Evolutionary conservation across 1,140 invertebrate genomes (phyloP).

Genomic region (Phymastichus coffea): DNA sequence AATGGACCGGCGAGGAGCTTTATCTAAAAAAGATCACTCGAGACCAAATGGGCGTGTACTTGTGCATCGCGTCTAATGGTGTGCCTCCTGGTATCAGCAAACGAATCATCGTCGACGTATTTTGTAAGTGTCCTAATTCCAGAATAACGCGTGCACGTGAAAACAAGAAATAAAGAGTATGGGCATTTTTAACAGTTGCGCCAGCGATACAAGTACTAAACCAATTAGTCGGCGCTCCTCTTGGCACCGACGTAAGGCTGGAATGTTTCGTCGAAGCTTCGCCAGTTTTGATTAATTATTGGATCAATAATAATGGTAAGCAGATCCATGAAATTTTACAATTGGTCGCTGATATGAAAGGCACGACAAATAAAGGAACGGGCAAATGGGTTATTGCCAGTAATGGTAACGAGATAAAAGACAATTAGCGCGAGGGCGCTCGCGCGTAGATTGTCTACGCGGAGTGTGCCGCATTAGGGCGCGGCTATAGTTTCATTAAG

Average conservation of each 20-base stretch:
- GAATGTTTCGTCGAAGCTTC: conserved; percentile 89
- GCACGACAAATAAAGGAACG: too few species aligned
- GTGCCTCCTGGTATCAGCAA: conserved; percentile 81
- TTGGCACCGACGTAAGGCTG: conserved; percentile 81
- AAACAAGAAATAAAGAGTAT: neutral
- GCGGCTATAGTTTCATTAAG: too few species aligned
- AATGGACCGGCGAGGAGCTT: conserved; percentile 69
- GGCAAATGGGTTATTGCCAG: too few species aligned
- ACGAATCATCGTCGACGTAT: conserved; percentile 77
- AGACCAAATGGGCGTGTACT: conserved; percentile 85
- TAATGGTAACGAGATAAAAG: too few species aligned
- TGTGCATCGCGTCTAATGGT: conserved; percentile 82
- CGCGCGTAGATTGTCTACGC: too few species aligned
- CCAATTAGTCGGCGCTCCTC: conserved; percentile 83
- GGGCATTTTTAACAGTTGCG: conserved; percentile 66
- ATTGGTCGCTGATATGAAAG: too few species aligned
- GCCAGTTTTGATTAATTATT: conserved; percentile 86
- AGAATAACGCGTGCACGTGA: neutral
- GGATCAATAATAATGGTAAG: conserved; percentile 78
- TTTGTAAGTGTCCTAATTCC: conserved; percentile 60
- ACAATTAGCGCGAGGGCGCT: too few species aligned
- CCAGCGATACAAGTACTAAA: conserved; percentile 86
- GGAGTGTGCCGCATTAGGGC: too few species aligned
- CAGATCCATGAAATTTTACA: too few species aligned
- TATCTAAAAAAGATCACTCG: conserved; percentile 78